Percentiles rank a stretch among this genome's conserved stretches.
Evolutionary conservation across 2,888 invertebrate species (phyloP).

Genomic region (Pyralis farinalis): DNA sequence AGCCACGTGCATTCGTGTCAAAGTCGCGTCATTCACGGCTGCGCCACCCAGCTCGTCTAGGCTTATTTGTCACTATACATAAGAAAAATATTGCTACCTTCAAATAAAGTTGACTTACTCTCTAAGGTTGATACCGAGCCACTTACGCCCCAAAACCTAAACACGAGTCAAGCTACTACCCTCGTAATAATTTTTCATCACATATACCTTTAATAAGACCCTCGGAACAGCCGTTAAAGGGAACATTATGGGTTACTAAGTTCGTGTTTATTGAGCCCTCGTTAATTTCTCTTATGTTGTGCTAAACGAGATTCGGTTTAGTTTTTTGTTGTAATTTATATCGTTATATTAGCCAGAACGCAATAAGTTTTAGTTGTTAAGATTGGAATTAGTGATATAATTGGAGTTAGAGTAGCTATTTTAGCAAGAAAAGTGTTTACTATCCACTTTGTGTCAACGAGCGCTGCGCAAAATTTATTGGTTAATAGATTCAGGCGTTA

Average conservation of each 20-base stretch:
- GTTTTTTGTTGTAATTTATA: constrained; percentile 5
- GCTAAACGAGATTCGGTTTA: constrained; percentile 13
- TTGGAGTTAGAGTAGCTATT: no score
- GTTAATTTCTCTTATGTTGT: constrained; percentile 15
- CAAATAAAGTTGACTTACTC: no score
- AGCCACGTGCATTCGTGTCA: no score
- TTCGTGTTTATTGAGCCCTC: constrained; percentile 17
- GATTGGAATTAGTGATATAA: not conserved
- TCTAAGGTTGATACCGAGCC: no score
- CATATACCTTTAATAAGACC: constrained; percentile 21
- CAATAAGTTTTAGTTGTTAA: not conserved
- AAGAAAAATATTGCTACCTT: no score
- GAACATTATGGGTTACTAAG: constrained; percentile 16
- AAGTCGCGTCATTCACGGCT: no score
- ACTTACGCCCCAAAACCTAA: not conserved
- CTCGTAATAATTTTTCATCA: constrained; percentile 19
- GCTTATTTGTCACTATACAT: no score
- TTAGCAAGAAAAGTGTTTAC: no score
- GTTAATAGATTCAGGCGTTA: no score
- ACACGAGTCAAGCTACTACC: not conserved
- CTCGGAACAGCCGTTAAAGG: constrained; percentile 17
- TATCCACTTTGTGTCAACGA: no score
- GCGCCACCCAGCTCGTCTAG: no score
- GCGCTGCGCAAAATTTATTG: no score
- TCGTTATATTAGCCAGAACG: constrained; percentile 1